Conservation (phyloP, 2,888 invertebrate species). For the Epistrophe grossulariae region DNA sequence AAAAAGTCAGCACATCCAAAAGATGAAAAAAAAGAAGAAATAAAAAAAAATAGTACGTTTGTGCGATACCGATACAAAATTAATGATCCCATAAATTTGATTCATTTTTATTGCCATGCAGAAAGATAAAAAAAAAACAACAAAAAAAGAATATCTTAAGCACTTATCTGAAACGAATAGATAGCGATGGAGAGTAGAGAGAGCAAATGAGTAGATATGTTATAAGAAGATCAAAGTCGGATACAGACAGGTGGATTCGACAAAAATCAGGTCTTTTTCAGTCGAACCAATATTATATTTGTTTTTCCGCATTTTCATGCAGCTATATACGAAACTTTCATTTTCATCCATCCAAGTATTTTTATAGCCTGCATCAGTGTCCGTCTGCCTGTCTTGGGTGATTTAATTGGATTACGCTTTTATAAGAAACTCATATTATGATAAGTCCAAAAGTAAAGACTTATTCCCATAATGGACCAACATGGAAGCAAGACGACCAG, state of each 20-base stretch:
- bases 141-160: slow-evolving; percentile 50
- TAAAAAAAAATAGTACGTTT: slow-evolving; percentile 43
- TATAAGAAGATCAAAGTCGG: slow-evolving; percentile 68
- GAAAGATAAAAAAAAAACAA: slow-evolving; percentile 16
- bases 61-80: slow-evolving; percentile 74
- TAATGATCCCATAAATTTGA: slow-evolving; percentile 77
- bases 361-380: not conserved
- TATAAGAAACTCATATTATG: slow-evolving; percentile 40
- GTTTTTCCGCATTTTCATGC: slow-evolving; percentile 55
- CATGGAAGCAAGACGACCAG: slow-evolving; percentile 38
- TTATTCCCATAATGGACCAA: slow-evolving; percentile 47
- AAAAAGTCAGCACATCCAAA: slow-evolving; percentile 14
- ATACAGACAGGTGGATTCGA: slow-evolving; percentile 64
- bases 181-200: not conserved
- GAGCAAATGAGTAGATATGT: not conserved
- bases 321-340: slow-evolving; percentile 54
- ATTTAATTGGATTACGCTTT: slow-evolving; percentile 74
- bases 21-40: slow-evolving; percentile 16
- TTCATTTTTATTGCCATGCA: slow-evolving; percentile 73
- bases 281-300: slow-evolving; percentile 14
- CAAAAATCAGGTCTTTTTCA: slow-evolving; percentile 19
- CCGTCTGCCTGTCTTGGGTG: slow-evolving; percentile 29
- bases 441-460: slow-evolving; percentile 10
- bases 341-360: slow-evolving; percentile 45
- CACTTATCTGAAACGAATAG: not conserved